phyloP scores from a whole-genome alignment of 2,888 invertebrate species.

The Cataglyphis livida region DNA sequence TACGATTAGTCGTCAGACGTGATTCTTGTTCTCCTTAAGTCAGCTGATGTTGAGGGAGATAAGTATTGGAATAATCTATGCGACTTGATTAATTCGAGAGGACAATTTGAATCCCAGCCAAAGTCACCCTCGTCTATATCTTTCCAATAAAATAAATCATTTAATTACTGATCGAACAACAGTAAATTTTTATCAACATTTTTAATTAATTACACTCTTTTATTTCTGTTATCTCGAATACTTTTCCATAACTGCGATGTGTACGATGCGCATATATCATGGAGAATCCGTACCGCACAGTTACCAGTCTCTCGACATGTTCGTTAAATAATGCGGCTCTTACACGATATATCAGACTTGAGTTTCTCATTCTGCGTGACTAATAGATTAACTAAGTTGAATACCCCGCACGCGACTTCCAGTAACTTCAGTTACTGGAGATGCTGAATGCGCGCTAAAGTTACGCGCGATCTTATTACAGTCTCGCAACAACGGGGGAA shows the following conservation, averaged over 20 bases:
- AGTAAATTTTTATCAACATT: not conserved
- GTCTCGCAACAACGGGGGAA: not conserved
- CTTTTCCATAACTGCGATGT: not conserved
- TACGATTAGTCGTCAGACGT: slow-evolving; percentile 40
- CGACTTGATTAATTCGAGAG: slow-evolving; percentile 12
- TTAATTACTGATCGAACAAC: not conserved
- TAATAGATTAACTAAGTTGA: slow-evolving; percentile 48
- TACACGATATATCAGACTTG: slow-evolving; percentile 12
- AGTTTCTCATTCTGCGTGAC: slow-evolving; percentile 8
- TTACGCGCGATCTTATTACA: slow-evolving; percentile 32
- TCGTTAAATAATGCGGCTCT: slow-evolving; percentile 13
- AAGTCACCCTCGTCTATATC: not conserved
- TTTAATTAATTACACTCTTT: not conserved
- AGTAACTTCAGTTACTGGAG: slow-evolving; percentile 9
- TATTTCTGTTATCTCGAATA: not conserved
- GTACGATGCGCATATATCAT: not conserved
- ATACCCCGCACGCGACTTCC: slow-evolving; percentile 15
- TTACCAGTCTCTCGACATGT: not conserved
- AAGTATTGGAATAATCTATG: not conserved
- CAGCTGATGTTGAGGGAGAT: not conserved
- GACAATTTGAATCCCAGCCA: not conserved
- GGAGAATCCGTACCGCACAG: not conserved
- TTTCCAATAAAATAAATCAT: not conserved
- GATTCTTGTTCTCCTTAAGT: slow-evolving; percentile 8
- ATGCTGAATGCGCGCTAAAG: slow-evolving; percentile 31